These are phyloP conservation scores for Mormyrus hasselquistii DNA, from an alignment of 2,797 vertebrate species.

Conservation along the genomic window DNA sequence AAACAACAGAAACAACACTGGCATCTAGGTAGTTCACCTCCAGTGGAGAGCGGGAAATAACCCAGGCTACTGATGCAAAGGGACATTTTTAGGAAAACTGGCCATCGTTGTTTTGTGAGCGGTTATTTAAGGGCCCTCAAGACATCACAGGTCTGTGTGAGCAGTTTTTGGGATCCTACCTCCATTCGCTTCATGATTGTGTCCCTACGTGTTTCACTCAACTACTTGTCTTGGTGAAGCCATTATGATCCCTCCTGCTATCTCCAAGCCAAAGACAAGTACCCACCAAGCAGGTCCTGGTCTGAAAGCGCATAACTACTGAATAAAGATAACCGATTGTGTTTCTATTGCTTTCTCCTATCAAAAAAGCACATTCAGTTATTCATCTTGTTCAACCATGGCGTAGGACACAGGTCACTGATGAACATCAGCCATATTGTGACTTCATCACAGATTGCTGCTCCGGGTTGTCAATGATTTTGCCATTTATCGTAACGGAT, in stretches of 20 bases:
- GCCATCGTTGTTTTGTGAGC: background rate
- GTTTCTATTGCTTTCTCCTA: background rate
- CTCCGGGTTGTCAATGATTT: background rate
- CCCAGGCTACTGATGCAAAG: background rate
- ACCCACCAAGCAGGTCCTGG: background rate
- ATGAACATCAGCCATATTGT: background rate
- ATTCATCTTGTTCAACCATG: background rate
- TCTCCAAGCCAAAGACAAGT: background rate
- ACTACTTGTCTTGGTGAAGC: background rate
- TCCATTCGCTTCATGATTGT: background rate
- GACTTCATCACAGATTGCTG: background rate
- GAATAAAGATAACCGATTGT: background rate
- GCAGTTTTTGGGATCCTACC: background rate
- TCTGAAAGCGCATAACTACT: background rate
- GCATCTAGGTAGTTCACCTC: background rate
- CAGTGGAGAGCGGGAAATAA: background rate
- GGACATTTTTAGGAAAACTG: background rate
- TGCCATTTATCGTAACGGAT: background rate
- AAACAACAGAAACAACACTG: background rate
- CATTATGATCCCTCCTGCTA: background rate
- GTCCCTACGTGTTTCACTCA: background rate
- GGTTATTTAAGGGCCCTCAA: background rate
- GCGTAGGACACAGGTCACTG: background rate
- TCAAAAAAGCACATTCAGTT: background rate
- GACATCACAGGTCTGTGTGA: background rate